Percentiles rank a stretch among this genome's conserved stretches.
Conservation (phyloP, 2,888 invertebrate species). For the Nomada fabriciana region DNA sequence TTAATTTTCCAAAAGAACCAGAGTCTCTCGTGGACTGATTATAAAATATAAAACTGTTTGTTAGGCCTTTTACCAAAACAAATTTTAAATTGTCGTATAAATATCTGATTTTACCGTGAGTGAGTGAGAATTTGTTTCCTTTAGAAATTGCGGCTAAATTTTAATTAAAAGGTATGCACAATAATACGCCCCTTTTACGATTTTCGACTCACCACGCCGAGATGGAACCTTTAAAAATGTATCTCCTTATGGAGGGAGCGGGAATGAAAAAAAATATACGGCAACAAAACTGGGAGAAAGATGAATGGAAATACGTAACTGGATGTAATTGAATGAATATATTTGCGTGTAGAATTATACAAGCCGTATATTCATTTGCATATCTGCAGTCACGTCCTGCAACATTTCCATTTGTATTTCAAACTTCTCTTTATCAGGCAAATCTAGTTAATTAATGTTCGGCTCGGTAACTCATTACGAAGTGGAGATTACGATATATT, state of each 20-base stretch:
- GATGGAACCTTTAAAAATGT: not conserved
- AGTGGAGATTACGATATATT: slow-evolving; percentile 8
- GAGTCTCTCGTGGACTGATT: no score
- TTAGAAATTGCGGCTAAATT: not conserved
- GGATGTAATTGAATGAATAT: slow-evolving; percentile 56
- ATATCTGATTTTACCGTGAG: not conserved
- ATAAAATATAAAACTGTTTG: no score
- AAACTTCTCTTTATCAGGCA: slow-evolving; percentile 36
- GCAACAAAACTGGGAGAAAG: slow-evolving; percentile 10
- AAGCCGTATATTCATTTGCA: slow-evolving; percentile 44
- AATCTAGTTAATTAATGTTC: slow-evolving; percentile 43
- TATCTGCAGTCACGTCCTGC: slow-evolving; percentile 44
- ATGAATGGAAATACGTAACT: slow-evolving; percentile 39
- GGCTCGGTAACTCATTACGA: slow-evolving; percentile 25
- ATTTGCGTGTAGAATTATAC: slow-evolving; percentile 50
- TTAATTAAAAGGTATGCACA: not conserved
- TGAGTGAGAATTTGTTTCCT: not conserved
- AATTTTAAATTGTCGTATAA: not conserved
- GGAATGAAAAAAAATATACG: not conserved
- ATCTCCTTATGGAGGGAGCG: not conserved
- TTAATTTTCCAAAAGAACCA: no score
- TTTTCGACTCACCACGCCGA: not conserved
- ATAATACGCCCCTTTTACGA: not conserved
- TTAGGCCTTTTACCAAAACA: not conserved
- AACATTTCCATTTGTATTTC: slow-evolving; percentile 54